These are phyloP conservation scores for Dendrophyllia cribrosa DNA, from an alignment of 64 coral and sea anemone genomes.

Conservation along the genomic window DNA sequence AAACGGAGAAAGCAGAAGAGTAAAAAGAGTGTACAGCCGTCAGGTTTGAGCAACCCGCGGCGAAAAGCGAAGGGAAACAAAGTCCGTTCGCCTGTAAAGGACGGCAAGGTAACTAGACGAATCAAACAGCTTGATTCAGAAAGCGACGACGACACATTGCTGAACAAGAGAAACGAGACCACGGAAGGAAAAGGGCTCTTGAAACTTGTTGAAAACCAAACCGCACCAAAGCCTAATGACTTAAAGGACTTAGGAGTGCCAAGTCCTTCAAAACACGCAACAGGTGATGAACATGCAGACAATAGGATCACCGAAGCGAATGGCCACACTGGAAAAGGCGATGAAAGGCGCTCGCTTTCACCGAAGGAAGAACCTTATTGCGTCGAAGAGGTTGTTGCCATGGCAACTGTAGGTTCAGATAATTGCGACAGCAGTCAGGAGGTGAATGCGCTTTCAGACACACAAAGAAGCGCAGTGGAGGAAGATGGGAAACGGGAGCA, in stretches of 20 bases:
- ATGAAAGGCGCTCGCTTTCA: neutral
- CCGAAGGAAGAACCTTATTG: slow-evolving; percentile 8
- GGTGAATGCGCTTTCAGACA: slow-evolving; percentile 54
- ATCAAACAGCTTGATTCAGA: slow-evolving; percentile 46
- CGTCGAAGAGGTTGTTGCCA: slow-evolving; percentile 5
- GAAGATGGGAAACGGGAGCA: slow-evolving; percentile 72
- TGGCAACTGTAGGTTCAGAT: slow-evolving; percentile 58
- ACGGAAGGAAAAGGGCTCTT: neutral
- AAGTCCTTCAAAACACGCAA: neutral
- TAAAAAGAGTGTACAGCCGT: slow-evolving; percentile 32
- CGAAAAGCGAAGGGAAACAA: slow-evolving; percentile 38
- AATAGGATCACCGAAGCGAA: neutral
- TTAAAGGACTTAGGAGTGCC: neutral
- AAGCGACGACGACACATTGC: slow-evolving; percentile 50
- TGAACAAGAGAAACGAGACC: neutral
- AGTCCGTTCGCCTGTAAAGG: slow-evolving; percentile 36
- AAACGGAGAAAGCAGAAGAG: slow-evolving; percentile 75
- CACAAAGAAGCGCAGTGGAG: slow-evolving; percentile 64
- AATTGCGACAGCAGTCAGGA: slow-evolving; percentile 79
- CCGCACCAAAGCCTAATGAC: neutral
- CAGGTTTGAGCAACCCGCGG: slow-evolving; percentile 7
- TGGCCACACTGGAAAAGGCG: neutral
- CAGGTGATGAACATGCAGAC: neutral
- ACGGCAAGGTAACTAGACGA: slow-evolving; percentile 28
- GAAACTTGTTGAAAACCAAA: neutral